Percentiles rank a stretch among this genome's conserved stretches.
phyloP scores from a whole-genome alignment of 2,113 vertebrate genomes.

The Coptodon rendalli region DNA sequence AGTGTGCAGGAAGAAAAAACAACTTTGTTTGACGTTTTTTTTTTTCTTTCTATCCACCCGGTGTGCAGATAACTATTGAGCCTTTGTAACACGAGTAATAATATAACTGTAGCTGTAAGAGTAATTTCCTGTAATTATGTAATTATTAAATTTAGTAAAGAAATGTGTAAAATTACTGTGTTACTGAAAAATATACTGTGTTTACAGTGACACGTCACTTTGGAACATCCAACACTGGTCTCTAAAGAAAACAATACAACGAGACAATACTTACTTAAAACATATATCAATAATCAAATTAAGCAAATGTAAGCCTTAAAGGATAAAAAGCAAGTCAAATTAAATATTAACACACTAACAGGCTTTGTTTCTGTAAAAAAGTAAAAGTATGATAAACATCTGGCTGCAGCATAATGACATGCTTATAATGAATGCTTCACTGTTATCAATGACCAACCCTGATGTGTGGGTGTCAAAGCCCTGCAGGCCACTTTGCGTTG shows the following conservation, averaged over 20 bases:
- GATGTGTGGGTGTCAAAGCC: slow-evolving; percentile 1
- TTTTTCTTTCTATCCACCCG: neutral
- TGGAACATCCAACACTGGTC: neutral
- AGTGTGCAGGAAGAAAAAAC: neutral
- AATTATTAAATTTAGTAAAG: neutral
- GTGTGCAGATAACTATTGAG: neutral
- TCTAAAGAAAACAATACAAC: neutral
- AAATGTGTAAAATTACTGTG: neutral
- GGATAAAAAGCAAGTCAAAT: neutral
- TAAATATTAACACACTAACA: neutral
- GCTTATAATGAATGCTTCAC: slow-evolving; percentile 25
- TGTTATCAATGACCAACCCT: slow-evolving; percentile 37
- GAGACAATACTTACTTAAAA: neutral
- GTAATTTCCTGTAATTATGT: neutral
- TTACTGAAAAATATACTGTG: neutral
- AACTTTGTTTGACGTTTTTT: neutral
- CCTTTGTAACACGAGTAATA: fast-evolving
- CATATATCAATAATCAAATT: neutral
- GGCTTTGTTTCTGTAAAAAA: neutral
- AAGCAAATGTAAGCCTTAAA: neutral
- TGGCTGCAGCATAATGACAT: slow-evolving; percentile 8
- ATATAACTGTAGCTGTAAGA: neutral
- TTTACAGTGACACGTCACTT: fast-evolving
- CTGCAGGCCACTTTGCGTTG: neutral
- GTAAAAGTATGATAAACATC: slow-evolving; percentile 30